These are phyloP conservation scores for Nautilus pompilius DNA, from an alignment of 1,140 invertebrate genomes.

Conservation along the genomic window DNA sequence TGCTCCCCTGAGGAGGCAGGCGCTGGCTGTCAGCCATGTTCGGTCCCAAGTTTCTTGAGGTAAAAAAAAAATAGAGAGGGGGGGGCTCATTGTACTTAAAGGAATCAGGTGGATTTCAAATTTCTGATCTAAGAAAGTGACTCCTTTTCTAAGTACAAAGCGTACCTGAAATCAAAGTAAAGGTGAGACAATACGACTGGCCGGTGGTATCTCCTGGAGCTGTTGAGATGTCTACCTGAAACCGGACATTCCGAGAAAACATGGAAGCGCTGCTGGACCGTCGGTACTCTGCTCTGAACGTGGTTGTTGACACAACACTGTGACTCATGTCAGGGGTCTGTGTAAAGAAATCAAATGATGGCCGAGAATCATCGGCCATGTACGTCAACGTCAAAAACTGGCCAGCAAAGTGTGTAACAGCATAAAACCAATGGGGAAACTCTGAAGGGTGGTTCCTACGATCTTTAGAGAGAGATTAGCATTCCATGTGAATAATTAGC, in stretches of 20 bases:
- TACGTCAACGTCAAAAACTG: too few species aligned
- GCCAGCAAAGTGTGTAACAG: too few species aligned
- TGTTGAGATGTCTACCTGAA: slow-evolving; percentile 74
- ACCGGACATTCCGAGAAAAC: slow-evolving; percentile 94
- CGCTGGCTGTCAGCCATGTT: too few species aligned
- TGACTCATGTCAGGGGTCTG: slow-evolving; percentile 97
- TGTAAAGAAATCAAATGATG: slow-evolving; percentile 9
- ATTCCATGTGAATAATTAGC: background rate
- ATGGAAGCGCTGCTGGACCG: slow-evolving; percentile 84
- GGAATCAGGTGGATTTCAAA: background rate
- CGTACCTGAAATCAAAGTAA: slow-evolving; percentile 90
- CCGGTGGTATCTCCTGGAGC: slow-evolving; percentile 35
- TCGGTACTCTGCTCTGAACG: slow-evolving; percentile 97
- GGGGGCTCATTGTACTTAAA: too few species aligned
- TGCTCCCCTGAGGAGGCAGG: too few species aligned
- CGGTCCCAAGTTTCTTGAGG: too few species aligned
- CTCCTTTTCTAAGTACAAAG: background rate
- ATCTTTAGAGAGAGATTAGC: background rate
- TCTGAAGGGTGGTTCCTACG: background rate
- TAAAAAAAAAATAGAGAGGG: too few species aligned
- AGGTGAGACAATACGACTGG: slow-evolving; percentile 86
- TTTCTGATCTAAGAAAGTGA: background rate
- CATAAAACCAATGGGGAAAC: too few species aligned
- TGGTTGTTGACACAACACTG: slow-evolving; percentile 96
- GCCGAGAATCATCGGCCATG: too few species aligned